Conservation (phyloP, 2,888 invertebrate genomes). For the Gymnoscelis rufifasciata region DNA sequence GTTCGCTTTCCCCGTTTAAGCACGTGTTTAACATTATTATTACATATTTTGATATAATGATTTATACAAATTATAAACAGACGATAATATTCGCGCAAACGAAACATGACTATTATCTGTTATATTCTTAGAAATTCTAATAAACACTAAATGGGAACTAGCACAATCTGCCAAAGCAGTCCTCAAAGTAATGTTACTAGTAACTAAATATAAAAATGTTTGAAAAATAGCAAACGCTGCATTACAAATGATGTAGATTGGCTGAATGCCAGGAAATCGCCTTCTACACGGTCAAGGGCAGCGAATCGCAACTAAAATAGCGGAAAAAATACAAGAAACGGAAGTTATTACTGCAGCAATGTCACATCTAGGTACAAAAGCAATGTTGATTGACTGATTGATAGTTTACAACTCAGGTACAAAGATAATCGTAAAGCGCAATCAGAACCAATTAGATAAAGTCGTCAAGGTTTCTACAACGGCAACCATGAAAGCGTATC, state of each 20-base stretch:
- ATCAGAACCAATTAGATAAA: slow-evolving; percentile 17
- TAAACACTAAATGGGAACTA: no score
- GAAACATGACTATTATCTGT: no score
- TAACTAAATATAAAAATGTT: slow-evolving; percentile 20
- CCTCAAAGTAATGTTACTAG: slow-evolving; percentile 11
- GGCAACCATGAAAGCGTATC: slow-evolving; percentile 34
- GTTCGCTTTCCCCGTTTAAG: no score
- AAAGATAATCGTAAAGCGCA: slow-evolving; percentile 6
- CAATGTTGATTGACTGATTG: not conserved
- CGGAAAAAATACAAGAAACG: not conserved
- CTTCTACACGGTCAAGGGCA: slow-evolving; percentile 31
- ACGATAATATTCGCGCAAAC: no score
- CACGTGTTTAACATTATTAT: no score
- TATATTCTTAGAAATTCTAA: no score
- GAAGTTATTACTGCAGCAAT: not conserved
- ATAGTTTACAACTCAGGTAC: not conserved
- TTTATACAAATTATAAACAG: no score
- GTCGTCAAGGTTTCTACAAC: slow-evolving; percentile 30
- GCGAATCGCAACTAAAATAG: slow-evolving; percentile 9
- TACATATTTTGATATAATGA: no score
- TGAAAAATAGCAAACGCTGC: slow-evolving; percentile 17
- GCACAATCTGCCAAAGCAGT: slow-evolving; percentile 24
- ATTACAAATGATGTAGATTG: slow-evolving; percentile 15
- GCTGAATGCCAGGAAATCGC: slow-evolving; percentile 28
- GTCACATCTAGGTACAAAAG: no score